Percentiles rank a stretch among this genome's conserved stretches.
These are phyloP conservation scores for Bembecia ichneumoniformis DNA, from an alignment of 2,888 invertebrate genomes.

Conservation along the genomic window DNA sequence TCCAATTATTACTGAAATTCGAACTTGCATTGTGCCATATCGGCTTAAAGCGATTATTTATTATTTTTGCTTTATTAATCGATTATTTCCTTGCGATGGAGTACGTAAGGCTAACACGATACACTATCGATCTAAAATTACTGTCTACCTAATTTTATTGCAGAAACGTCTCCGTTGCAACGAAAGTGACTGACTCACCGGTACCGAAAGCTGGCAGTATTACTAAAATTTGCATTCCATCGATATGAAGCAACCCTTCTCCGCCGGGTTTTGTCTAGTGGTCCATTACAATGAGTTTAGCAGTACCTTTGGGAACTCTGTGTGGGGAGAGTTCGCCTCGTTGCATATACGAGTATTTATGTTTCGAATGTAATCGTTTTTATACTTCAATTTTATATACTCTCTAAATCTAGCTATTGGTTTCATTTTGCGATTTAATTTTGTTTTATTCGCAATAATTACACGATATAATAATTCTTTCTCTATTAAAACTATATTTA, in stretches of 20 bases:
- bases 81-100: neutral
- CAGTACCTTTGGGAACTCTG: constrained; percentile 3
- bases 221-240: constrained; percentile 43
- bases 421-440: too few species aligned
- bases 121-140: neutral
- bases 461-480: too few species aligned
- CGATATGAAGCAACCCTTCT: constrained; percentile 31
- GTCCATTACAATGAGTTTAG: constrained; percentile 39
- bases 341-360: too few species aligned
- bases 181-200: constrained; percentile 5
- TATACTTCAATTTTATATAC: too few species aligned
- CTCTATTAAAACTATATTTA: too few species aligned
- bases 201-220: constrained; percentile 21
- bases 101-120: neutral
- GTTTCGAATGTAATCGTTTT: too few species aligned
- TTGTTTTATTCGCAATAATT: too few species aligned
- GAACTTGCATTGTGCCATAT: too few species aligned
- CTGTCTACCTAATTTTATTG: constrained; percentile 2
- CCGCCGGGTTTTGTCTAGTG: constrained; percentile 25
- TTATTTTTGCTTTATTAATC: neutral
- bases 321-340: neutral
- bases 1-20: too few species aligned
- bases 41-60: too few species aligned
- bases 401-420: too few species aligned
- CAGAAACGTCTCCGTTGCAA: constrained; percentile 2